These are phyloP conservation scores for Perognathus longimembris DNA, from an alignment of 2,113 vertebrate species.

Conservation along the genomic window DNA sequence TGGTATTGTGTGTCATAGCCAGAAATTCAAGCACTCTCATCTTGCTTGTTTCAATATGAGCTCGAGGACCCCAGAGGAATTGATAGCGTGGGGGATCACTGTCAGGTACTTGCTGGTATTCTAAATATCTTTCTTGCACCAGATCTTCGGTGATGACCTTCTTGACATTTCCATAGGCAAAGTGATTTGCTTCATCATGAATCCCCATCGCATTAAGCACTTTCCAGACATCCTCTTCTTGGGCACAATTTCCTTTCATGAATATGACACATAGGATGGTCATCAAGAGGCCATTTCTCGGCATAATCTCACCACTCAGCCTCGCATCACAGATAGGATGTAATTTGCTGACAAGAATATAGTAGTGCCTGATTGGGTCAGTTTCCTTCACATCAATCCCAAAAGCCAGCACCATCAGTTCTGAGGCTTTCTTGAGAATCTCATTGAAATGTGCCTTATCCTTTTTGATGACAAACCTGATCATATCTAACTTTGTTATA, in stretches of 20 bases:
- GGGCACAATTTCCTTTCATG: slow-evolving; percentile 37
- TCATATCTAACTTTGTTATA: slow-evolving; percentile 49
- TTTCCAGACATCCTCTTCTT: slow-evolving; percentile 58
- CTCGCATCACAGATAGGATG: neutral
- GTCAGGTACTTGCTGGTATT: neutral
- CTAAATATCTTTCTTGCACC: neutral
- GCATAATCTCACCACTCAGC: neutral
- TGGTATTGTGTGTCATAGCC: neutral
- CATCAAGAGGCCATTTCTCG: slow-evolving; percentile 43
- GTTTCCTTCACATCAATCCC: slow-evolving; percentile 57
- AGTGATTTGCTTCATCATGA: neutral
- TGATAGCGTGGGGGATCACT: neutral
- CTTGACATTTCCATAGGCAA: slow-evolving; percentile 38
- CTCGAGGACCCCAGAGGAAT: slow-evolving; percentile 54
- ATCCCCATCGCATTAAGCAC: slow-evolving; percentile 44
- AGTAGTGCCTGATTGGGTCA: neutral
- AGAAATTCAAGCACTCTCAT: slow-evolving; percentile 54
- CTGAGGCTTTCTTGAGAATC: slow-evolving; percentile 47
- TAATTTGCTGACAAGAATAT: neutral
- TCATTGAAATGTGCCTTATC: neutral
- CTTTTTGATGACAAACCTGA: slow-evolving; percentile 20
- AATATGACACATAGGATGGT: slow-evolving; percentile 57
- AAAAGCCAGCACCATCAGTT: slow-evolving; percentile 50
- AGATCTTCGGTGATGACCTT: slow-evolving; percentile 58
- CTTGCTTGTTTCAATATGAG: slow-evolving; percentile 10